Percentiles rank a stretch among this genome's conserved stretches.
Evolutionary conservation across 2,113 vertebrate genomes (phyloP).

Genomic region (Psophia crepitans): DNA sequence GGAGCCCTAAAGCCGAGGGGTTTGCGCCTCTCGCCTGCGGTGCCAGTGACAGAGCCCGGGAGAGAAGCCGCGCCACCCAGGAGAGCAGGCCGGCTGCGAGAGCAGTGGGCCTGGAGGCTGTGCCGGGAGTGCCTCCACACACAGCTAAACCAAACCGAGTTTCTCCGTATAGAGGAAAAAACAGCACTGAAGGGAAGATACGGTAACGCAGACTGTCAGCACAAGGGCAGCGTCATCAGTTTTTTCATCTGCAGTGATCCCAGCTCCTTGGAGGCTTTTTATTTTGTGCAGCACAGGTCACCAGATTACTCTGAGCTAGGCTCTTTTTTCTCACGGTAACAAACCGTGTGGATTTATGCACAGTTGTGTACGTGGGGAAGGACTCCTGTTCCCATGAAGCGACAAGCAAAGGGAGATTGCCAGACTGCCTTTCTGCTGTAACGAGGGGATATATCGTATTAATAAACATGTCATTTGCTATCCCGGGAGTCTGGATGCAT

Average conservation of each 20-base stretch:
- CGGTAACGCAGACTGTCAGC: accelerated
- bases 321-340: background rate
- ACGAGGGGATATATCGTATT: background rate
- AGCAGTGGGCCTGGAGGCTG: accelerated
- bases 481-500: background rate
- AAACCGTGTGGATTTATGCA: background rate
- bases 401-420: background rate
- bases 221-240: background rate
- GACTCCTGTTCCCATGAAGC: accelerated
- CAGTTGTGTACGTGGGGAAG: background rate
- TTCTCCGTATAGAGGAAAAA: accelerated
- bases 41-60: accelerated
- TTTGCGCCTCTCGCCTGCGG: accelerated
- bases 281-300: background rate
- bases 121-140: accelerated
- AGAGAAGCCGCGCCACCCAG: accelerated
- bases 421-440: background rate
- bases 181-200: accelerated
- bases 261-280: background rate
- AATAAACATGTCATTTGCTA: background rate
- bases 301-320: background rate
- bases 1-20: accelerated
- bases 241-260: background rate
- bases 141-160: accelerated
- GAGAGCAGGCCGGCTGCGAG: background rate